These are phyloP conservation scores for Eidolon dupreanum DNA, from an alignment of 2,797 vertebrate genomes.

Conservation along the genomic window DNA sequence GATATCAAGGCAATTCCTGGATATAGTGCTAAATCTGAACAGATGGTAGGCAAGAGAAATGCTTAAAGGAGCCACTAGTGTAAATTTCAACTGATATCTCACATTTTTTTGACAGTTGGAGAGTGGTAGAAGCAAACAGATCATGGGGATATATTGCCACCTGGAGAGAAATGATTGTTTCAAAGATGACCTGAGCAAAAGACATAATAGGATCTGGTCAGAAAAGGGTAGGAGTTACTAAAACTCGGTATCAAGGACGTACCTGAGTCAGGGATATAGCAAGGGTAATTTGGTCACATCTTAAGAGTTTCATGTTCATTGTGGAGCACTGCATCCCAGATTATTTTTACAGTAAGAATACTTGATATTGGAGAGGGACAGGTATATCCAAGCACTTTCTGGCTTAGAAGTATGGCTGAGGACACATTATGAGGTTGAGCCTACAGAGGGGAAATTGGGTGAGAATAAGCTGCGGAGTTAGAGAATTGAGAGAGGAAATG, in stretches of 20 bases:
- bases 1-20: slow-evolving; percentile 68
- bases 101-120: slow-evolving; percentile 40
- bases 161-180: neutral
- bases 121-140: slow-evolving; percentile 44
- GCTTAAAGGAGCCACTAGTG: slow-evolving; percentile 38
- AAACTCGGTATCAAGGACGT: neutral
- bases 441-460: neutral
- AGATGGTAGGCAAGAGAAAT: slow-evolving; percentile 62
- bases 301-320: neutral
- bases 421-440: neutral
- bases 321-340: neutral
- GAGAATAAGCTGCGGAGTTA: neutral
- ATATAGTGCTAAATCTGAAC: slow-evolving; percentile 41
- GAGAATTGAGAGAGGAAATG: neutral
- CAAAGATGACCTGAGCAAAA: neutral
- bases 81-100: slow-evolving; percentile 55
- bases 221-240: neutral
- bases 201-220: neutral
- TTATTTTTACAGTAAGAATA: neutral
- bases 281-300: neutral
- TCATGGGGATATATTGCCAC: neutral
- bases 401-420: neutral
- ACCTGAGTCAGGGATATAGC: neutral
- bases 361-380: neutral
- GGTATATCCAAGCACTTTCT: neutral